phyloP scores from a whole-genome alignment of 2,888 invertebrate genomes.

The Trachelus stipa region DNA sequence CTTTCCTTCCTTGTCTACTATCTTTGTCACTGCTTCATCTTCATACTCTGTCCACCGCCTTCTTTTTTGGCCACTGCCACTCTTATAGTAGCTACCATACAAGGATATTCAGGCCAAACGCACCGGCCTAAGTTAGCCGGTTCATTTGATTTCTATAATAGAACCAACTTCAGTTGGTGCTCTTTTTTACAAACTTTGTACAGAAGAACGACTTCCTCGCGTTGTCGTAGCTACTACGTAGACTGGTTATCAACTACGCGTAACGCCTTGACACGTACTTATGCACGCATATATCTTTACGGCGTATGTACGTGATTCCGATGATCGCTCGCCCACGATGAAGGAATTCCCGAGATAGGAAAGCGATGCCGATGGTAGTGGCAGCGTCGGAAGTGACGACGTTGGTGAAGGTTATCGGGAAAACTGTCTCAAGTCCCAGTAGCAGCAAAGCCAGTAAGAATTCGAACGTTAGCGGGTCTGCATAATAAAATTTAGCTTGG shows the following conservation, averaged over 20 bases:
- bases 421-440: not conserved
- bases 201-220: not conserved
- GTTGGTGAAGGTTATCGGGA: not conserved
- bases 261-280: not conserved
- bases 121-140: not conserved
- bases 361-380: constrained; percentile 25
- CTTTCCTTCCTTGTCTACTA: not conserved
- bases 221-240: not conserved
- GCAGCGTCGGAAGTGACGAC: constrained; percentile 1
- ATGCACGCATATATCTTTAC: not conserved
- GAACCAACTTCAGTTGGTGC: not conserved
- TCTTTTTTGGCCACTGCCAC: not conserved
- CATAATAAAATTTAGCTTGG: not conserved
- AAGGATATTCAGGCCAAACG: too few species aligned
- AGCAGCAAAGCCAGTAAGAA: not conserved
- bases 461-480: not conserved
- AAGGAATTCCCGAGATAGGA: constrained; percentile 29
- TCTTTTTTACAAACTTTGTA: not conserved
- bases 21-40: not conserved
- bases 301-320: not conserved
- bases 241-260: not conserved
- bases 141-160: not conserved
- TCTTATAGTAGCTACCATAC: not conserved
- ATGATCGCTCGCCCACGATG: constrained; percentile 12
- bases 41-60: not conserved